phyloP scores from a whole-genome alignment of 2,888 invertebrate species.

The Drosophila monieri region DNA sequence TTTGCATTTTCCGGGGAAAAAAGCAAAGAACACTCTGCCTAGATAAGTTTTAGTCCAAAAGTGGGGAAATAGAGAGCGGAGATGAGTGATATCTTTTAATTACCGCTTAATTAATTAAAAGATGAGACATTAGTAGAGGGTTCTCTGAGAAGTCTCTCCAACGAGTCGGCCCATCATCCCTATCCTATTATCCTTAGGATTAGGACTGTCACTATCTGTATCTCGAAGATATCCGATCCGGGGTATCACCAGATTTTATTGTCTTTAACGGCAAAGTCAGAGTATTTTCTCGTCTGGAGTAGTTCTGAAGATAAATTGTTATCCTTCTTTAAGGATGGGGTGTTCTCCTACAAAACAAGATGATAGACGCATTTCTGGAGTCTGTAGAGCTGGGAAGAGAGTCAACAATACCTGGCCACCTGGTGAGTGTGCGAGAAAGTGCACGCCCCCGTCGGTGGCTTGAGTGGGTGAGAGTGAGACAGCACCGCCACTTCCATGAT shows the following conservation, averaged over 20 bases:
- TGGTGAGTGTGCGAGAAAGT: constrained; percentile 30
- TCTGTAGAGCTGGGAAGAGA: constrained; percentile 34
- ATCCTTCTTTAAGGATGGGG: not conserved
- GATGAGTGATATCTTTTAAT: constrained; percentile 65
- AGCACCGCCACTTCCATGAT: constrained; percentile 5
- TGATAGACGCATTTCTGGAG: not conserved
- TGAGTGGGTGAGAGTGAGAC: constrained; percentile 58
- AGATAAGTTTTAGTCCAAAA: constrained; percentile 3
- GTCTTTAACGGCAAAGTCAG: not conserved
- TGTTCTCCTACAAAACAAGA: not conserved
- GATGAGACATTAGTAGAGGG: constrained; percentile 23
- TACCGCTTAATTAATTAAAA: constrained; percentile 54
- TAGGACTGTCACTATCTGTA: too few relatives aligned
- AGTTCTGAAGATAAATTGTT: not conserved
- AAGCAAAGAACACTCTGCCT: not conserved
- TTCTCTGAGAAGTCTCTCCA: constrained; percentile 1
- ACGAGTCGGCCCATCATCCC: too few relatives aligned
- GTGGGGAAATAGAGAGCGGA: not conserved
- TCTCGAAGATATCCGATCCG: too few relatives aligned
- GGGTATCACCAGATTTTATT: too few relatives aligned
- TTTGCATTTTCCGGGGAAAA: constrained; percentile 36
- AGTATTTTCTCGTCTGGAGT: too few relatives aligned
- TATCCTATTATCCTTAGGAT: too few relatives aligned
- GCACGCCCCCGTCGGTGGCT: constrained; percentile 60
- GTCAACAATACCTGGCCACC: constrained; percentile 44